phyloP scores from a whole-genome alignment of 2,888 invertebrate genomes.

The Sesia apiformis region DNA sequence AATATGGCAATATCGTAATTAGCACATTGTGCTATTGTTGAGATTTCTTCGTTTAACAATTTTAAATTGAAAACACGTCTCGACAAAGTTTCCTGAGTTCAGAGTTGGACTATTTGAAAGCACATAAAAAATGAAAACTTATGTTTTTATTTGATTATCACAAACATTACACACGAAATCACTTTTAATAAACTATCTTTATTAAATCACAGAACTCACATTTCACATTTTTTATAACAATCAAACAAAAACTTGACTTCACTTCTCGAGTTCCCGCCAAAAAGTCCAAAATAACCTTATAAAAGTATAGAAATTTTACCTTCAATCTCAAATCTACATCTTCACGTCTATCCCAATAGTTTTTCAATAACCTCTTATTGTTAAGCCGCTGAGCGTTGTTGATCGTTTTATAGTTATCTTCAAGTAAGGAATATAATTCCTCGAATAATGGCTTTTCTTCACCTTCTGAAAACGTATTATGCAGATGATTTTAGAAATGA shows the following conservation, averaged over 20 bases:
- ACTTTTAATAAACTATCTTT: no score
- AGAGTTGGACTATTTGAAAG: no score
- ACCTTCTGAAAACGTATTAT: slow-evolving; percentile 40
- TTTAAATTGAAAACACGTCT: no score
- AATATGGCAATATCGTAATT: no score
- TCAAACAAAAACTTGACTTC: background rate
- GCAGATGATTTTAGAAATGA: no score
- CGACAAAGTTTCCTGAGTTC: no score
- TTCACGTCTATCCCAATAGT: slow-evolving; percentile 59
- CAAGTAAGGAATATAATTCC: slow-evolving; percentile 53
- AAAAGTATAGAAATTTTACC: slow-evolving; percentile 21
- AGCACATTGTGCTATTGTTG: no score
- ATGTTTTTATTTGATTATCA: no score
- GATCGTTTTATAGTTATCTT: slow-evolving; percentile 61
- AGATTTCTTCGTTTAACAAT: no score
- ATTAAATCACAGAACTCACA: no score
- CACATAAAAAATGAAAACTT: no score
- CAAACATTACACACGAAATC: no score
- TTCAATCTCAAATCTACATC: slow-evolving; percentile 65
- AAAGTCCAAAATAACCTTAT: background rate
- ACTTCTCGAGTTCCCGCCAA: background rate
- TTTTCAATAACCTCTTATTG: slow-evolving; percentile 52
- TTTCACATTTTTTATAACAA: background rate
- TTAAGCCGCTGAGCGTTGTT: slow-evolving; percentile 55
- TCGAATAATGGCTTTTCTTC: slow-evolving; percentile 55